A percentile compares a stretch with the other conserved stretches of the same genome.
These are phyloP conservation scores for Manis crassicaudata DNA, from an alignment of 2,797 vertebrate species.

Conservation along the genomic window DNA sequence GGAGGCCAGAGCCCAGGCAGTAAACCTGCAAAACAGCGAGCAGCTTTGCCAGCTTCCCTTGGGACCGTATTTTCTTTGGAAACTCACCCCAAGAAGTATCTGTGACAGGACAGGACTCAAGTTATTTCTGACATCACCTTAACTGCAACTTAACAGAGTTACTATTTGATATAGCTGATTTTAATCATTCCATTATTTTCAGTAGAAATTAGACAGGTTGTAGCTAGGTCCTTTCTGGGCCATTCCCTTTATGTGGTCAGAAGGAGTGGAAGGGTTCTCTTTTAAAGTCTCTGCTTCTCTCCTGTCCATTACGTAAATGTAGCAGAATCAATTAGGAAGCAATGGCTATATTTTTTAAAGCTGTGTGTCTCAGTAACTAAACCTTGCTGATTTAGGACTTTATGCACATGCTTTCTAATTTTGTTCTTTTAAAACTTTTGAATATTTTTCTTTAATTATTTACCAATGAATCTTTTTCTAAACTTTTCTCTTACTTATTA, in stretches of 20 bases:
- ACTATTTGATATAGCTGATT: not conserved
- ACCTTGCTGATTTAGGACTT: not conserved
- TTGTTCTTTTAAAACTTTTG: not conserved
- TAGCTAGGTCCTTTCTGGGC: not conserved
- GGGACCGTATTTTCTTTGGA: not conserved
- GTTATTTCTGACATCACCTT: not conserved
- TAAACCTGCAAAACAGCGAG: not conserved
- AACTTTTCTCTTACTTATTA: slow-evolving; percentile 3
- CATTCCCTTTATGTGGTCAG: not conserved
- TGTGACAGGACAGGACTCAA: not conserved
- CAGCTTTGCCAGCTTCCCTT: not conserved
- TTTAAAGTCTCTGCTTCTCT: not conserved
- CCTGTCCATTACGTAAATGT: not conserved
- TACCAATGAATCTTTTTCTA: slow-evolving; percentile 2
- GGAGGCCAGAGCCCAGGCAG: not conserved
- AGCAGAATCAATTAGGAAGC: not conserved
- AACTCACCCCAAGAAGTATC: not conserved
- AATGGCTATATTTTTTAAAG: not conserved
- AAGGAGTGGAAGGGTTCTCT: not conserved
- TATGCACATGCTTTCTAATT: not conserved
- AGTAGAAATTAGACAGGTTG: not conserved
- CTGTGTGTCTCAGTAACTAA: not conserved
- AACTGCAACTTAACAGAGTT: not conserved
- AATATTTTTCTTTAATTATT: slow-evolving; percentile 26
- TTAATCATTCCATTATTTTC: slow-evolving; percentile 22